Conservation (phyloP, 1,140 invertebrate species). For the Drosophila fuyamai region DNA sequence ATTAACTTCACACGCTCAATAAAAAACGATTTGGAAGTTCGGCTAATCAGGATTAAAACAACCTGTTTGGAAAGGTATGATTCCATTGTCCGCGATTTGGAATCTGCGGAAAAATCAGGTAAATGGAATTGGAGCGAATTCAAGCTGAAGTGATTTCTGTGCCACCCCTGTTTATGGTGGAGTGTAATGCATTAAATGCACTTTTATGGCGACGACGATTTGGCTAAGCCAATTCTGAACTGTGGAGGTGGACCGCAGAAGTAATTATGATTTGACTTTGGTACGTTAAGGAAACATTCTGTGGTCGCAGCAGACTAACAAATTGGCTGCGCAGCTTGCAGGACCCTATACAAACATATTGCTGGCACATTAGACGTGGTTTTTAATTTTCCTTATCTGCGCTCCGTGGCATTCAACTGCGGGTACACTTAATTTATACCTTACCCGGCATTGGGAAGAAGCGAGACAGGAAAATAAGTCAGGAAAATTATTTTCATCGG, state of each 20-base stretch:
- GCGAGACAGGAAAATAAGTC: slow-evolving; percentile 29
- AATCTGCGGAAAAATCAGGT: no score
- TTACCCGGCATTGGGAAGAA: slow-evolving; percentile 5
- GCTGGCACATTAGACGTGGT: slow-evolving; percentile 60
- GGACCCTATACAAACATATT: slow-evolving; percentile 44
- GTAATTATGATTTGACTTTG: slow-evolving; percentile 66
- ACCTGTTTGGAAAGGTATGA: no score
- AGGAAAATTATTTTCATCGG: slow-evolving; percentile 62
- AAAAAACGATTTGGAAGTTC: no score
- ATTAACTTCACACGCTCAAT: no score
- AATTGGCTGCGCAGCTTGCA: slow-evolving; percentile 52
- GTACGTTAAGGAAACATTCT: slow-evolving; percentile 48
- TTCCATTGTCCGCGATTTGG: no score
- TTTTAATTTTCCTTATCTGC: slow-evolving; percentile 64
- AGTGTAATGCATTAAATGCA: slow-evolving; percentile 50
- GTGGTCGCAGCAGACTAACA: slow-evolving; percentile 56
- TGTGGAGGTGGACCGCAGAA: slow-evolving; percentile 38
- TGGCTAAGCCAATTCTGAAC: background rate
- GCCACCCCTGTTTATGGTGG: no score
- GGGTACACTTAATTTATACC: slow-evolving; percentile 57
- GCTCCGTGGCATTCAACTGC: slow-evolving; percentile 12
- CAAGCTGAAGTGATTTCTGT: no score
- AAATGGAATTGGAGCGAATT: no score
- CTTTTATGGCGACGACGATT: slow-evolving; percentile 39
- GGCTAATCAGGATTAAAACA: no score